These are phyloP conservation scores for Pseudeuparius sepicola DNA, from an alignment of 2,888 invertebrate genomes.

Conservation along the genomic window DNA sequence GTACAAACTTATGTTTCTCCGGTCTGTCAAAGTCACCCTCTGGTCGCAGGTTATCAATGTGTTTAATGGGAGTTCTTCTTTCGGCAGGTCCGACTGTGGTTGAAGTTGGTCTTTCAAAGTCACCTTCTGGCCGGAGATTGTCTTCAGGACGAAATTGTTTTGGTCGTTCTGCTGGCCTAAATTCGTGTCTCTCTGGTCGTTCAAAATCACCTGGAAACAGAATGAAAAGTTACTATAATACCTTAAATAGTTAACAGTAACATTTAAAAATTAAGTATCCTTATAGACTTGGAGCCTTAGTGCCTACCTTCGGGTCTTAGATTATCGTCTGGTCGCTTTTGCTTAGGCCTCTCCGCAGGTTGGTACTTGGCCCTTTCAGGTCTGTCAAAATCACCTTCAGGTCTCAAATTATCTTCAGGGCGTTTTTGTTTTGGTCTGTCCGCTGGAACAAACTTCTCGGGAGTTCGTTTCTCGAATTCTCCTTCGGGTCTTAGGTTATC, in stretches of 20 bases:
- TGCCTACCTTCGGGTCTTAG: slow-evolving; percentile 41
- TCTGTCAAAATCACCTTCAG: slow-evolving; percentile 49
- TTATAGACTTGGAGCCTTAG: no score
- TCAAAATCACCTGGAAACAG: slow-evolving; percentile 41
- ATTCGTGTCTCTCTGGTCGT: slow-evolving; percentile 30
- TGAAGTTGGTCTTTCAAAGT: slow-evolving; percentile 36
- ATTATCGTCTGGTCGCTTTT: slow-evolving; percentile 36
- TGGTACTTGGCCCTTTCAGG: slow-evolving; percentile 37
- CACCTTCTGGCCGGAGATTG: slow-evolving; percentile 35
- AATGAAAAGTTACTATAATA: no score
- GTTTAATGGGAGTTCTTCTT: slow-evolving; percentile 37
- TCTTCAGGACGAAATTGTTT: slow-evolving; percentile 35
- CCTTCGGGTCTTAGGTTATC: slow-evolving; percentile 33
- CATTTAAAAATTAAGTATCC: no score
- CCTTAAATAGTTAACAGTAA: no score
- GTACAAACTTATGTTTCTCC: slow-evolving; percentile 36
- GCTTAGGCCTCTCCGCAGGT: slow-evolving; percentile 33
- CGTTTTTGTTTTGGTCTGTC: slow-evolving; percentile 32
- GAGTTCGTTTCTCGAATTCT: slow-evolving; percentile 30
- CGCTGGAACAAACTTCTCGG: slow-evolving; percentile 34
- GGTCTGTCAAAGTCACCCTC: slow-evolving; percentile 48
- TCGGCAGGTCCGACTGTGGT: slow-evolving; percentile 38
- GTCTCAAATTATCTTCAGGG: slow-evolving; percentile 52
- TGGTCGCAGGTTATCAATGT: slow-evolving; percentile 16
- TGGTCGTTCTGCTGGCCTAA: slow-evolving; percentile 34